phyloP scores from a whole-genome alignment of 2,113 vertebrate genomes.

The Stegastes partitus region DNA sequence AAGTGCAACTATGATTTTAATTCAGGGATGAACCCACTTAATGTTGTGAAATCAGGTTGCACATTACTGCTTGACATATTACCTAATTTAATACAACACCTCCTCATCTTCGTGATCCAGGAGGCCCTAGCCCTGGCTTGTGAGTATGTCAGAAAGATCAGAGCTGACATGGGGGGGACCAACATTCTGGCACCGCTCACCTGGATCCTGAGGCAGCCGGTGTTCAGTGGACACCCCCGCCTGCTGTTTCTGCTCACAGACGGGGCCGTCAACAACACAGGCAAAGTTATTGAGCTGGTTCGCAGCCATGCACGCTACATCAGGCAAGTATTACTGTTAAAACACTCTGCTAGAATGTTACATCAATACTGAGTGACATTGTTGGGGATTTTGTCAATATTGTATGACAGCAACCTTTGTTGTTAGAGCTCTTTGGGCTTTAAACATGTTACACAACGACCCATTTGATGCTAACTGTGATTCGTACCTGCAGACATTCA shows the following conservation, averaged over 20 bases:
- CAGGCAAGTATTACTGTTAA: slow-evolving; percentile 82
- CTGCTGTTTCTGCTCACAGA: slow-evolving; percentile 92
- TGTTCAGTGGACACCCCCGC: slow-evolving; percentile 89
- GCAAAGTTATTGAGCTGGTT: slow-evolving; percentile 92
- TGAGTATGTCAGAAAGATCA: slow-evolving; percentile 87
- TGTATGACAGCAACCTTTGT: not conserved
- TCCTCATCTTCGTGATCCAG: slow-evolving; percentile 72
- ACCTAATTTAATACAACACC: not conserved
- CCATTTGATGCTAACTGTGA: not conserved
- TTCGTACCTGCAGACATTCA: too few species aligned
- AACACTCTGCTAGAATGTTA: not conserved
- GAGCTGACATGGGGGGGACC: slow-evolving; percentile 92
- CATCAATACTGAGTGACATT: not conserved
- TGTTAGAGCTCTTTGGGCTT: not conserved
- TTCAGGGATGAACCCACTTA: too few species aligned
- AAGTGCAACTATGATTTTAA: too few species aligned
- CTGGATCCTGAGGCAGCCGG: slow-evolving; percentile 91
- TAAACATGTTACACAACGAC: slow-evolving; percentile 7
- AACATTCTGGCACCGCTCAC: slow-evolving; percentile 90
- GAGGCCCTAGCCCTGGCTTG: slow-evolving; percentile 90
- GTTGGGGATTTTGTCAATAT: not conserved
- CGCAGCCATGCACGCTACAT: slow-evolving; percentile 88
- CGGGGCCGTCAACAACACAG: slow-evolving; percentile 87
- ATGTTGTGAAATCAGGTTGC: too few species aligned
- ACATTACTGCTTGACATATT: too few species aligned